These are phyloP conservation scores for Macrostomum cliftonense DNA, from an alignment of 2,888 invertebrate genomes.

Conservation along the genomic window DNA sequence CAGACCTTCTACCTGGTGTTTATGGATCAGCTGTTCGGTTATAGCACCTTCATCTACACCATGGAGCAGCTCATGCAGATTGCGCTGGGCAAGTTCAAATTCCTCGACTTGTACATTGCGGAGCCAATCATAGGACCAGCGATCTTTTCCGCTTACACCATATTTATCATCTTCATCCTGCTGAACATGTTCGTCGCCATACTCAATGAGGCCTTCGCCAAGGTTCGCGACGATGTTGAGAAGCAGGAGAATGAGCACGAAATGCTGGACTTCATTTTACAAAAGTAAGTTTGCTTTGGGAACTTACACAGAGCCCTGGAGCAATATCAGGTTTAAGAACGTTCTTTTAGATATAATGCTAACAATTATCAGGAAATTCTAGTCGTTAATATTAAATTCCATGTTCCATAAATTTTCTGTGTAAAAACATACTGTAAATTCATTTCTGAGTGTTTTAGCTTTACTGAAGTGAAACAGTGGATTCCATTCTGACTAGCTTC, in stretches of 20 bases:
- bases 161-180: conserved; percentile 20
- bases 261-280: conserved; percentile 25
- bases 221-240: conserved; percentile 20
- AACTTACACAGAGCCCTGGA: too few relatives aligned
- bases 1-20: conserved; percentile 31
- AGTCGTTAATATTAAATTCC: too few relatives aligned
- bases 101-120: conserved; percentile 25
- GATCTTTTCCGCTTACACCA: not conserved
- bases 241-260: conserved; percentile 29
- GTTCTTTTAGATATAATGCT: too few relatives aligned
- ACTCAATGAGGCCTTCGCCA: conserved; percentile 27
- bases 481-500: too few relatives aligned
- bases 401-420: too few relatives aligned
- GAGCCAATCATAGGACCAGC: conserved; percentile 16
- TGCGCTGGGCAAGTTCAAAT: conserved; percentile 36
- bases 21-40: conserved; percentile 15
- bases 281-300: too few relatives aligned
- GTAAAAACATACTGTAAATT: too few relatives aligned
- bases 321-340: too few relatives aligned
- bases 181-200: conserved; percentile 32
- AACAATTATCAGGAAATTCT: too few relatives aligned
- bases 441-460: too few relatives aligned
- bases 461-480: too few relatives aligned
- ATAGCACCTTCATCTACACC: conserved; percentile 18
- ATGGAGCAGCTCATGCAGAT: conserved; percentile 28